Percentiles rank a stretch among this genome's conserved stretches.
These are phyloP conservation scores for Dinocampus coccinellae DNA, from an alignment of 2,888 invertebrate genomes.

Conservation along the genomic window DNA sequence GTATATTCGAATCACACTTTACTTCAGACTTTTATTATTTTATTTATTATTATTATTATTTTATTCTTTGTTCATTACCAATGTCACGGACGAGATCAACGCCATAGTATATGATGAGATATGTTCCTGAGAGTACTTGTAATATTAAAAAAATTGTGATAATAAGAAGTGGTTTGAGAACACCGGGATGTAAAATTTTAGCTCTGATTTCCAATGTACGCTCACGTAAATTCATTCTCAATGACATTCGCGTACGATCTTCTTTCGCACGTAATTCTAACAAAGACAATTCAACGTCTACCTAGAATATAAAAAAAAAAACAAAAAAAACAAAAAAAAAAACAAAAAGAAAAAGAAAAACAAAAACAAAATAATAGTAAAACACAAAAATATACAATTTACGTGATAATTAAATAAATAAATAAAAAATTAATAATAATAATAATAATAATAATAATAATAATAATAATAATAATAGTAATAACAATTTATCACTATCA, in stretches of 20 bases:
- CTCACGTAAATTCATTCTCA: slow-evolving; percentile 45
- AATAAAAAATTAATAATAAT: background rate
- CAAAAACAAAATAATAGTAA: no score
- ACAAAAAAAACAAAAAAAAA: background rate
- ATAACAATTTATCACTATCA: no score
- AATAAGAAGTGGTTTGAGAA: slow-evolving; percentile 80
- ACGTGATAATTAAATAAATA: background rate
- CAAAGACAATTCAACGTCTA: slow-evolving; percentile 52
- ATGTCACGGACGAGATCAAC: slow-evolving; percentile 78
- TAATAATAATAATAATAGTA: no score
- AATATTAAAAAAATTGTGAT: slow-evolving; percentile 81
- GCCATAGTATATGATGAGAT: slow-evolving; percentile 83
- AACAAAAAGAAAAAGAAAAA: no score
- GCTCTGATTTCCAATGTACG: slow-evolving; percentile 45
- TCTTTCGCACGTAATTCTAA: slow-evolving; percentile 51
- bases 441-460: no score
- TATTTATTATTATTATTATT: background rate
- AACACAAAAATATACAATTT: no score
- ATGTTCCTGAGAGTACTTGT: slow-evolving; percentile 82
- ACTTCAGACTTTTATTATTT: background rate
- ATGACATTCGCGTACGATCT: slow-evolving; percentile 47
- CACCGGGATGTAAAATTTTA: slow-evolving; percentile 73
- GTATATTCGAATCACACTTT: background rate
- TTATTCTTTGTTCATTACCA: slow-evolving; percentile 55
- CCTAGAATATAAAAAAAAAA: slow-evolving; percentile 42